These are phyloP conservation scores for Hiodon alosoides DNA, from an alignment of 2,113 vertebrate species.

Conservation along the genomic window DNA sequence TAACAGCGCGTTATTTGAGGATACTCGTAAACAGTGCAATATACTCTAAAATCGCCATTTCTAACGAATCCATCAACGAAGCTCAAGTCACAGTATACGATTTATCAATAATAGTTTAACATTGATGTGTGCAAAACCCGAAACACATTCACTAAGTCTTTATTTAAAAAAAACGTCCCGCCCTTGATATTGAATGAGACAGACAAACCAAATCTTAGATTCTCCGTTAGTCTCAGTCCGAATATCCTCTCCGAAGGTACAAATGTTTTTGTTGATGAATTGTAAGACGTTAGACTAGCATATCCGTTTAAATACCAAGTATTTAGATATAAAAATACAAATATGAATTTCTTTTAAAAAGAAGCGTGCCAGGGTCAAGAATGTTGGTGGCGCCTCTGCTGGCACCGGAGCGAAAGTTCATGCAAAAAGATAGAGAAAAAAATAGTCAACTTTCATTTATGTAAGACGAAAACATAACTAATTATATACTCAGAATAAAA, in stretches of 20 bases:
- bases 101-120: constrained; percentile 76
- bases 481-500: constrained; percentile 46
- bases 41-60: constrained; percentile 68
- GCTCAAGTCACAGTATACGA: constrained; percentile 78
- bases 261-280: constrained; percentile 74
- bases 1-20: constrained; percentile 72
- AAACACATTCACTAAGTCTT: constrained; percentile 76
- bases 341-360: constrained; percentile 88
- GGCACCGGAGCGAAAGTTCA: constrained; percentile 79
- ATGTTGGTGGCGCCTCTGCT: constrained; percentile 67
- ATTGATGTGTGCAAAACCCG: constrained; percentile 77
- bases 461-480: constrained; percentile 43
- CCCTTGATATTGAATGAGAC: constrained; percentile 60
- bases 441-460: constrained; percentile 50
- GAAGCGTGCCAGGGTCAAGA: constrained; percentile 77
- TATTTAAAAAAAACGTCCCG: constrained; percentile 53
- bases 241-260: constrained; percentile 57
- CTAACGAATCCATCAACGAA: constrained; percentile 75
- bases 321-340: constrained; percentile 97
- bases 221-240: constrained; percentile 50
- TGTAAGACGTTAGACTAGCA: constrained; percentile 78
- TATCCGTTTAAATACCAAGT: constrained; percentile 86
- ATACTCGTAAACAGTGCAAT: constrained; percentile 79
- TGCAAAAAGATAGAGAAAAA: constrained; percentile 84
- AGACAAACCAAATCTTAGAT: constrained; percentile 42